These are phyloP conservation scores for Pogoniulus pusillus DNA, from an alignment of 2,797 vertebrate species.

Conservation along the genomic window DNA sequence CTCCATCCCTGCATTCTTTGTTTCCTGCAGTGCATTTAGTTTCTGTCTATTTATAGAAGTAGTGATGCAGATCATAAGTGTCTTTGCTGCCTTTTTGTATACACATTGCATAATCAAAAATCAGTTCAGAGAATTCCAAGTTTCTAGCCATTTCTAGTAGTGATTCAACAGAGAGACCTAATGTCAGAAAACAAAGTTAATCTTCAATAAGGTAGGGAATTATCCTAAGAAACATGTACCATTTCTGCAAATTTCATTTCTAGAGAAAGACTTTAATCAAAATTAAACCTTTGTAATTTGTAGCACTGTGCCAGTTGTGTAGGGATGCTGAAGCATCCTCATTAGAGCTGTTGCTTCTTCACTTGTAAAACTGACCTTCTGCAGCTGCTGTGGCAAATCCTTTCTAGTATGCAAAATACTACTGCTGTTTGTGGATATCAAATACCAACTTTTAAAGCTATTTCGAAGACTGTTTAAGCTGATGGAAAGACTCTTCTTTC, in stretches of 20 bases:
- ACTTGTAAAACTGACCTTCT: neutral
- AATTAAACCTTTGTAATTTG: neutral
- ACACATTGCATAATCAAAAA: neutral
- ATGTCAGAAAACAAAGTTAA: neutral
- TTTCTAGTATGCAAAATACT: neutral
- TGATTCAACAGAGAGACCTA: neutral
- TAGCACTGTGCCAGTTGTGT: neutral
- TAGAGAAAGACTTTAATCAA: neutral
- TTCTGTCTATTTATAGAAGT: neutral
- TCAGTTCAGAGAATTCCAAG: neutral
- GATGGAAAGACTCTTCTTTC: neutral
- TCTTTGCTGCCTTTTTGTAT: neutral
- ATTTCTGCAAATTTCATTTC: neutral
- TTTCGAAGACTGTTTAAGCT: neutral
- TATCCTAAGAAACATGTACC: neutral
- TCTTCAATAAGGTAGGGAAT: neutral
- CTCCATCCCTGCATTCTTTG: neutral
- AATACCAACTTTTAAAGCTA: neutral
- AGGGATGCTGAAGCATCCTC: neutral
- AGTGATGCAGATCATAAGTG: neutral
- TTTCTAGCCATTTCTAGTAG: neutral
- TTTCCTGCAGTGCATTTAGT: neutral
- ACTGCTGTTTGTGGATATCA: neutral
- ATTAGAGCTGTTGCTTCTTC: neutral
- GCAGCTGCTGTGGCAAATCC: neutral